Conservation (phyloP, 1,140 invertebrate genomes). For the Drosophila sechellia region DNA sequence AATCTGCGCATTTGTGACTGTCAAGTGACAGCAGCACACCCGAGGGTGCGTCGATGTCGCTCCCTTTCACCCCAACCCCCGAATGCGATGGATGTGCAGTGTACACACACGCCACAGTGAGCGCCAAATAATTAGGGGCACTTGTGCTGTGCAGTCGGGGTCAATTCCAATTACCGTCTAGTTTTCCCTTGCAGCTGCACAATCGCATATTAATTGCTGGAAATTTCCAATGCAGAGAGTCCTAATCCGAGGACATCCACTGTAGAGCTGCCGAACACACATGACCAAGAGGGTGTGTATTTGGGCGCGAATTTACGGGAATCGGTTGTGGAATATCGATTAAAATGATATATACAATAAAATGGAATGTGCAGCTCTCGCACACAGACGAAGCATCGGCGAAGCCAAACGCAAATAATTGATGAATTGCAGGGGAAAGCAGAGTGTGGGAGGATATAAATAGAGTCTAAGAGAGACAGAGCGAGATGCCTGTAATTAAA, state of each 20-base stretch:
- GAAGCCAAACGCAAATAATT: slow-evolving; percentile 56
- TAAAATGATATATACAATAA: slow-evolving; percentile 70
- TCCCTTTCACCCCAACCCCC: neutral
- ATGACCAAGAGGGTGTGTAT: slow-evolving; percentile 23
- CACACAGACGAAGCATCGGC: slow-evolving; percentile 34
- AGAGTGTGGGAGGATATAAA: slow-evolving; percentile 40
- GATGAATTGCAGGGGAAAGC: slow-evolving; percentile 43
- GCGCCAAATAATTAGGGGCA: slow-evolving; percentile 39
- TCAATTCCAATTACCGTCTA: slow-evolving; percentile 36
- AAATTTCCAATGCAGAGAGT: slow-evolving; percentile 24
- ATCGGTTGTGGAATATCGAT: slow-evolving; percentile 79
- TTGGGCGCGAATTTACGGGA: slow-evolving; percentile 56
- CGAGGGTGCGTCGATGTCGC: slow-evolving; percentile 45
- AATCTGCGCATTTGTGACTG: slow-evolving; percentile 66
- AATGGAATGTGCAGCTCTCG: slow-evolving; percentile 46
- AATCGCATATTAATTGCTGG: slow-evolving; percentile 33
- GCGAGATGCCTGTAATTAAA: slow-evolving; percentile 48
- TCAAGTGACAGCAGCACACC: slow-evolving; percentile 56
- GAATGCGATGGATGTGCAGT: neutral
- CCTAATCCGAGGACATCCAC: slow-evolving; percentile 34
- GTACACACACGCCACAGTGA: slow-evolving; percentile 20
- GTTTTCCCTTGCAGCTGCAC: slow-evolving; percentile 5
- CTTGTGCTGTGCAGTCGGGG: slow-evolving; percentile 11
- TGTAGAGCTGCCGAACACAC: slow-evolving; percentile 15
- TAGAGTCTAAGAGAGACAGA: slow-evolving; percentile 19